These are phyloP conservation scores for Cuculus canorus DNA, from an alignment of 2,797 vertebrate genomes.

Conservation along the genomic window DNA sequence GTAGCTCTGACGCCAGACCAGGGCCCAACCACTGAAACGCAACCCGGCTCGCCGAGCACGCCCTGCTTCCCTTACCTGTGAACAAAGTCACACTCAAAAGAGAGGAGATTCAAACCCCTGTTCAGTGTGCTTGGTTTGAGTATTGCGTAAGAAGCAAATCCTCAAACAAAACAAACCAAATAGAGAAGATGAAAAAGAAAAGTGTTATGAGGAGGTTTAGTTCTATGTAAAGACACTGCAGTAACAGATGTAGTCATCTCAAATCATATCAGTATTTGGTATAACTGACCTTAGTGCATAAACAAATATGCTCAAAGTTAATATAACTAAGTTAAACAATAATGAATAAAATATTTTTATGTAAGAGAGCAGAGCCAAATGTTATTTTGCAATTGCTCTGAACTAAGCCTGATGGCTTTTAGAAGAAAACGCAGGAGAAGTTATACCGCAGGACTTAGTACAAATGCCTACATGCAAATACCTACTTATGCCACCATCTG, in stretches of 20 bases:
- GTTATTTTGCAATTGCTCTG: neutral
- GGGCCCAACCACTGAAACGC: neutral
- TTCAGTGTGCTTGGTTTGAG: neutral
- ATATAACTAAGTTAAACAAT: conserved; percentile 26
- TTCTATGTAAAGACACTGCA: neutral
- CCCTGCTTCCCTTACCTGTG: neutral
- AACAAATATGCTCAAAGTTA: neutral
- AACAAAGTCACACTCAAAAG: neutral
- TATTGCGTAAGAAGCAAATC: neutral
- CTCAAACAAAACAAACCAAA: neutral
- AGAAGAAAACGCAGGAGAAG: neutral
- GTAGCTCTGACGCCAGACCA: neutral
- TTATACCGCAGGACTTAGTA: neutral
- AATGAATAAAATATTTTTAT: conserved; percentile 30
- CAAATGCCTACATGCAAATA: neutral
- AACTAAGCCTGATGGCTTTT: neutral
- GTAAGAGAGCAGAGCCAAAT: neutral
- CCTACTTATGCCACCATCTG: neutral
- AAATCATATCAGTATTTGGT: neutral
- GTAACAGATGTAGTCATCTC: neutral
- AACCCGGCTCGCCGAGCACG: neutral
- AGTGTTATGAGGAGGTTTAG: neutral
- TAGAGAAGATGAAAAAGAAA: neutral
- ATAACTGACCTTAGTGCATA: neutral
- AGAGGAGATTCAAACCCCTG: neutral